Evolutionary conservation across 1,140 invertebrate species (phyloP), one percentile per base, ranked within the genome.

Genomic region (Hyles vespertilio): DNA sequence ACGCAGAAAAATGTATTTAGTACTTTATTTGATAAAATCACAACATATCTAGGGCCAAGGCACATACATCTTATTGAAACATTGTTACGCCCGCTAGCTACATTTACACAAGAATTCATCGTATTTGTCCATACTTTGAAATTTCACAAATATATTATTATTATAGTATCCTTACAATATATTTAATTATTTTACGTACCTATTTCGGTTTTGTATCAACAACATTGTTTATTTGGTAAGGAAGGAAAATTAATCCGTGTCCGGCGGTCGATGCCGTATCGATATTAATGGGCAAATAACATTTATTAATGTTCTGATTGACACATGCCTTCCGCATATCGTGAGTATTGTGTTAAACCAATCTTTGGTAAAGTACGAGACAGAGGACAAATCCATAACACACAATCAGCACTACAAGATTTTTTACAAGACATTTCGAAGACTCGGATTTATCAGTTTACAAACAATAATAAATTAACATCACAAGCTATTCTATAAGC

Each of bases 41-140:
- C 79, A 87, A 85, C 80, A 85, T 79, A 71, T 72, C 79, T 79
- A 77, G 64, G 79, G 77, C 74, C 76, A 87, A 87, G 84, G 84
- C 84, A 87, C 84, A 84, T 56, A 71, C 84, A 72, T 84, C 77
- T 72, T 80, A 69, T 71, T 72, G 8, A 40, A 40, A 40, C 36
- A 40, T 67, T 63, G 61, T 69, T 58, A 61, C 55, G 69, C 55
- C 59, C 63, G 52, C 63, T 69, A 69, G 51, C 64, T 67, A 70
- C 56, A 51, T 58, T 63, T 65, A 65, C 54, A 54, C 33, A 32
- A 50, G 33, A 32, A 50, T 50, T 32, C 48, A 50, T 22, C 4
- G 12, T 50, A 10, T 32, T 50, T 32, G 33, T 50, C 47, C 5
- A 22, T 50, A 32, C 12, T 32, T 6, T 12, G 5, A 32, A 50